phyloP scores from a whole-genome alignment of 92 coral and sea anemone genomes.

The Galaxea fascicularis region DNA sequence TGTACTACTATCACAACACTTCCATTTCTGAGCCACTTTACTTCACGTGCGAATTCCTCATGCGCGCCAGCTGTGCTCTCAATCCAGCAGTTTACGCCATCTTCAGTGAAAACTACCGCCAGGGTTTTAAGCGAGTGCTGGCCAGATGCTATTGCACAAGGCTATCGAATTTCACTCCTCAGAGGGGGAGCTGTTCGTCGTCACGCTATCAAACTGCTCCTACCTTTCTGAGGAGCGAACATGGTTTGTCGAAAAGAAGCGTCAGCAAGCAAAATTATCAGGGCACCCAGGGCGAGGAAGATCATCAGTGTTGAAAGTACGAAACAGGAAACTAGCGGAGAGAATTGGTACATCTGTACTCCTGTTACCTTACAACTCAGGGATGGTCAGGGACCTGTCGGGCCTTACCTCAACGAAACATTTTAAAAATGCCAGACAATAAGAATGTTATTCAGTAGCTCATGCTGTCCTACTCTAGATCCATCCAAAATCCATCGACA shows the following conservation, averaged over 20 bases:
- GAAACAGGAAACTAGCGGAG: neutral
- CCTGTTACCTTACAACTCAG: too few relatives aligned
- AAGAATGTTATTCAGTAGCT: too few relatives aligned
- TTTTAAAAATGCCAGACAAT: too few relatives aligned
- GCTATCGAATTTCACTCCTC: neutral
- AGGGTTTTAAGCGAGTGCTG: conserved; percentile 71
- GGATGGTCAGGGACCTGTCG: too few relatives aligned
- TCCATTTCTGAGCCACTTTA: conserved; percentile 29
- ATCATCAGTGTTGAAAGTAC: conserved; percentile 1
- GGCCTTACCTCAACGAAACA: too few relatives aligned
- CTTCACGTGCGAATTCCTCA: conserved; percentile 64
- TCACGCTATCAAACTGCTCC: conserved; percentile 49
- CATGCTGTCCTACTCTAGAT: too few relatives aligned
- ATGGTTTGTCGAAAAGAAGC: conserved; percentile 3
- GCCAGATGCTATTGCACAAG: conserved; percentile 21
- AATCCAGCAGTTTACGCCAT: conserved; percentile 80
- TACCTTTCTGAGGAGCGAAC: conserved; percentile 20
- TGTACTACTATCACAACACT: conserved; percentile 29
- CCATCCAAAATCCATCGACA: too few relatives aligned
- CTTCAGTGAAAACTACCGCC: conserved; percentile 85
- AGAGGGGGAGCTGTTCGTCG: conserved; percentile 30
- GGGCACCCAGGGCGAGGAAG: neutral
- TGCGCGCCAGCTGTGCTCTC: conserved; percentile 81
- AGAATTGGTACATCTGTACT: neutral
- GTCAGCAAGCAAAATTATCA: neutral